Percentiles rank a stretch among this genome's conserved stretches.
Conservation (phyloP, 2,113 vertebrate species). For the Psittacula cyanocephala region DNA sequence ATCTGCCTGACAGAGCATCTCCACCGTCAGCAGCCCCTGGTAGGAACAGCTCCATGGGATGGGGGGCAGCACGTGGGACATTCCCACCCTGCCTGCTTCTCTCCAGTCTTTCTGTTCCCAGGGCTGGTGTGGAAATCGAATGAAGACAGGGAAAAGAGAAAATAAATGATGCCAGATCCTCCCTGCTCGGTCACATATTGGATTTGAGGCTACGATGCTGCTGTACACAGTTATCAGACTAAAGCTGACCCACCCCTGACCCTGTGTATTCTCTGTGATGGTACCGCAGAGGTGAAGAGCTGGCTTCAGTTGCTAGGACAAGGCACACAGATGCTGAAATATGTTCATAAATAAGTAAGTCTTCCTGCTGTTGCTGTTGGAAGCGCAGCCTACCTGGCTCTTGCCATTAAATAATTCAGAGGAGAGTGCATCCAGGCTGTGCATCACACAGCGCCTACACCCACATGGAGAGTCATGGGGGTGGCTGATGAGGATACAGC, state of each 20-base stretch:
- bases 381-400: constrained; percentile 28
- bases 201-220: background rate
- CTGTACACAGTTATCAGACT: background rate
- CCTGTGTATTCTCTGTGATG: background rate
- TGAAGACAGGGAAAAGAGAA: background rate
- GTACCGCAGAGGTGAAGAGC: background rate
- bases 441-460: background rate
- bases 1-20: accelerated
- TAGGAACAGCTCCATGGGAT: background rate
- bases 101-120: background rate
- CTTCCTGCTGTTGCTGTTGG: background rate
- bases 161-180: background rate
- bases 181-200: background rate
- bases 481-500: accelerated
- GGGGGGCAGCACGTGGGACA: background rate
- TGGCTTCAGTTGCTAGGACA: background rate
- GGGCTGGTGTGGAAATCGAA: background rate
- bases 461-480: background rate
- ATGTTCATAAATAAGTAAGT: constrained; percentile 14
- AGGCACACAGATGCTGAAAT: background rate
- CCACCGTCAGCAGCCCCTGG: accelerated
- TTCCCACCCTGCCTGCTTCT: background rate
- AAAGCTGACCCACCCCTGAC: background rate
- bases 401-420: background rate
- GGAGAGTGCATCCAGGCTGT: background rate